phyloP scores from a whole-genome alignment of 2,888 invertebrate species.

The Biston stratarius region DNA sequence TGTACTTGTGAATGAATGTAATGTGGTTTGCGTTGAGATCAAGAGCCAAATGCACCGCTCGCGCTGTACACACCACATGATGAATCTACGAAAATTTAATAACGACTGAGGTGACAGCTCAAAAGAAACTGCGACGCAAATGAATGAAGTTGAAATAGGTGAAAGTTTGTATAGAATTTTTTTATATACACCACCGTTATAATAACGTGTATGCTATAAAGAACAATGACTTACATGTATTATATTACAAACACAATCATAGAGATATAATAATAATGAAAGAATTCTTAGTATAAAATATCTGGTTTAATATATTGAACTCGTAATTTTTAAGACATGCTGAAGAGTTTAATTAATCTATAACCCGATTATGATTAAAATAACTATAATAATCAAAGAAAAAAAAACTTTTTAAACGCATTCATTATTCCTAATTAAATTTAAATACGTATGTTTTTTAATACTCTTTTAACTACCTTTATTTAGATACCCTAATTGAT shows the following conservation, averaged over 20 bases:
- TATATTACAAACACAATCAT: not conserved
- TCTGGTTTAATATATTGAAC: no score
- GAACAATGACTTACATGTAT: constrained; percentile 2
- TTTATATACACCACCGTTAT: constrained; percentile 22
- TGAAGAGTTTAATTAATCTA: no score
- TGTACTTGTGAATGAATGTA: constrained; percentile 4
- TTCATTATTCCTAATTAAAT: no score
- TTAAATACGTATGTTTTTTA: no score
- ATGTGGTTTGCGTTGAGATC: constrained; percentile 13
- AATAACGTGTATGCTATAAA: constrained; percentile 3
- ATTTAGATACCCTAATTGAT: no score
- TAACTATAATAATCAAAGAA: no score
- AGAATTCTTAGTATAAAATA: no score
- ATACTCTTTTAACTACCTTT: no score
- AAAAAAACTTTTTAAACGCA: no score
- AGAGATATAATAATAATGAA: not conserved
- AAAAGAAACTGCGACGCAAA: constrained; percentile 17
- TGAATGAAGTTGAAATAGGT: constrained; percentile 13
- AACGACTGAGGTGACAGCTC: constrained; percentile 17
- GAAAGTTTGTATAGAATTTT: constrained; percentile 10
- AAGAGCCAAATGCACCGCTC: constrained; percentile 25
- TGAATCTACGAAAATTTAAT: constrained; percentile 19
- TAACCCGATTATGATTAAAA: no score
- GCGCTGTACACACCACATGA: constrained; percentile 3
- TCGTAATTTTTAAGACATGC: no score